These are phyloP conservation scores for Notarius lentiginosus DNA, from an alignment of 2,113 vertebrate genomes.

Conservation along the genomic window DNA sequence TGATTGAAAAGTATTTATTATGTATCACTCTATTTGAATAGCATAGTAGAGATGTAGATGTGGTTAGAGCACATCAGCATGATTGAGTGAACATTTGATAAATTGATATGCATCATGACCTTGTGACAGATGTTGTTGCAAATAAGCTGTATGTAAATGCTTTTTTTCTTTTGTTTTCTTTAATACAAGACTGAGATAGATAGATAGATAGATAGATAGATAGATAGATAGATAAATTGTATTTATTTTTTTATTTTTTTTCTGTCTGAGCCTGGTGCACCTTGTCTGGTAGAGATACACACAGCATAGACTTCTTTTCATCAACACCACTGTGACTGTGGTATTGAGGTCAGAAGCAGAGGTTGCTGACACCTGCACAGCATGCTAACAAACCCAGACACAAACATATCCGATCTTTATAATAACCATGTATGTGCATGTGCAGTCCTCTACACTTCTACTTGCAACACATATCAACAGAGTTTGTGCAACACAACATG, in stretches of 20 bases:
- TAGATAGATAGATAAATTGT: too few species aligned
- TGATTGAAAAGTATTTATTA: neutral
- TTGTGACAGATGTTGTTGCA: neutral
- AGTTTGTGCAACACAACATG: neutral
- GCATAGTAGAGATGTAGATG: neutral
- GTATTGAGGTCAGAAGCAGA: conserved; percentile 6
- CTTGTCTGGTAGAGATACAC: neutral
- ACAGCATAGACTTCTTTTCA: neutral
- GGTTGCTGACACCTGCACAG: neutral
- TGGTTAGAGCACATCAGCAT: neutral
- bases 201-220: too few species aligned
- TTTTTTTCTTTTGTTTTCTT: neutral
- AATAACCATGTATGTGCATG: neutral
- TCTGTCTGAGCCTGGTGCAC: neutral
- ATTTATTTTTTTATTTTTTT: too few species aligned
- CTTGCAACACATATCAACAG: neutral
- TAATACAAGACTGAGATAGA: neutral
- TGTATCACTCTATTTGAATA: neutral
- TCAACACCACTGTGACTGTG: neutral
- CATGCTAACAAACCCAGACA: neutral
- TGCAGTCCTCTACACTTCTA: neutral
- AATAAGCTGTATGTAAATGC: neutral
- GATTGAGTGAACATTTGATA: neutral
- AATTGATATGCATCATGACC: neutral
- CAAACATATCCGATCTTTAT: neutral